Base-by-base conservation (phyloP, 2,113 vertebrate species). In the Oceanodroma tethys region DNA sequence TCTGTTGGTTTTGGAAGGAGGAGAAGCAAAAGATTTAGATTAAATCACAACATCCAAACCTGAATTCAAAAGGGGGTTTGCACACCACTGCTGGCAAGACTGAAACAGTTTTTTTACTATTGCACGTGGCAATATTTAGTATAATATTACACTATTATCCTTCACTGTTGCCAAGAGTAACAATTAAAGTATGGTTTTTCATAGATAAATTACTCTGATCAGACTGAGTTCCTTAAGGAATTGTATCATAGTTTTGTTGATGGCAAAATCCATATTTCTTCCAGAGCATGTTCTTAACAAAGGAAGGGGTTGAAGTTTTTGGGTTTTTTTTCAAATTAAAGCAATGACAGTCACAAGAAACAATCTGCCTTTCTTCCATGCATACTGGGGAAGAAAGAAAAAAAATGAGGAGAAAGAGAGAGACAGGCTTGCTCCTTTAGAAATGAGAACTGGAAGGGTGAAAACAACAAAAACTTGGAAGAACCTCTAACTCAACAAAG, bases 51-150 rank as follows among this genome's bases (percentile, higher is more conserved):
- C 78, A 96, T 97, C 88, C 70, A 78, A 97, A 95, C 95, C 55
- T 97, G 95, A 97, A 91, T 96, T 97, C 83, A n/a, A 95, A 93
- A 91, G 53, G 58, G 80, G 45, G 30, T 48, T 97, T 97, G 79
- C 87, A 85, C 90, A 91, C 90, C 53, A 9, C 94, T 98, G 93
- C 88, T 98, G 96, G 95, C 92, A 93, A 89, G 85, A 81, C 93
- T 84, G 59, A 93, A 95, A 93, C 52, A 79, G 13, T 11, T 88
- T 56, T 97, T 97, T 97, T 92, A 98, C 95, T 97, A 58, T 97
- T 97, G 94, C 97, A 98, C 78, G 29, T 98, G 97, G 97, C 98
- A 98, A 94, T 98, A 98, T 98, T 97, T 98, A 98, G 95, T 97
- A 88, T 98, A 97, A 92, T 95, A 93, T 98, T 98, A 97, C 97